phyloP scores from a whole-genome alignment of 2,113 vertebrate genomes.

The Cricetomys ansorgei region DNA sequence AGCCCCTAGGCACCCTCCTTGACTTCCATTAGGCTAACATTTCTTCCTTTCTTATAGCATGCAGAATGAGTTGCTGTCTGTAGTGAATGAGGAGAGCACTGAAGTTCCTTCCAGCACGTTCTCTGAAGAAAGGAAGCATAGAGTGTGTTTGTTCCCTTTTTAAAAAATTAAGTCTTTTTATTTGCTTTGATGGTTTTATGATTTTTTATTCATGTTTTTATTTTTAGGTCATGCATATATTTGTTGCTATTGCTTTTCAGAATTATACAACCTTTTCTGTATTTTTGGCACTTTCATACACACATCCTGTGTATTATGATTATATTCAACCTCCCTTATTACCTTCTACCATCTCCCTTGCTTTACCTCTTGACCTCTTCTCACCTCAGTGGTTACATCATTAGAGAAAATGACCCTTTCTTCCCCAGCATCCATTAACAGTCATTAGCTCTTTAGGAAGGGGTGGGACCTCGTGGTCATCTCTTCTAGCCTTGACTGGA shows the following conservation, averaged over 20 bases:
- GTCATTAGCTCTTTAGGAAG: background rate
- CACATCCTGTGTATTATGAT: background rate
- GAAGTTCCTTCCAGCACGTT: background rate
- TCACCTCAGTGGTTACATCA: background rate
- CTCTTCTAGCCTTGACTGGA: background rate
- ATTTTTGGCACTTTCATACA: background rate
- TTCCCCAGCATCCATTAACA: background rate
- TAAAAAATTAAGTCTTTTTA: background rate
- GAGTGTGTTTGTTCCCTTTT: constrained; percentile 18
- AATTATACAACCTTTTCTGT: background rate
- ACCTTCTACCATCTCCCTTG: background rate
- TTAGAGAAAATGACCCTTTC: background rate
- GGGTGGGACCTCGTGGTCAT: too few species aligned
- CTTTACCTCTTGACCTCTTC: background rate
- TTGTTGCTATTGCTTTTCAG: background rate
- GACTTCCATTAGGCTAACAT: constrained; percentile 18
- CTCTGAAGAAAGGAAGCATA: background rate
- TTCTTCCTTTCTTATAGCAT: background rate
- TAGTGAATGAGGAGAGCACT: background rate
- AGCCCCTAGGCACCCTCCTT: constrained; percentile 1
- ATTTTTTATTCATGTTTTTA: background rate
- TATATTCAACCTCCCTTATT: too few species aligned
- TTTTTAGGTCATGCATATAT: background rate
- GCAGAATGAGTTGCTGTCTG: background rate
- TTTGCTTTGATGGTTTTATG: background rate